Evolutionary conservation across 2,113 vertebrate genomes (phyloP).

Genomic region (Microtus oregoni): DNA sequence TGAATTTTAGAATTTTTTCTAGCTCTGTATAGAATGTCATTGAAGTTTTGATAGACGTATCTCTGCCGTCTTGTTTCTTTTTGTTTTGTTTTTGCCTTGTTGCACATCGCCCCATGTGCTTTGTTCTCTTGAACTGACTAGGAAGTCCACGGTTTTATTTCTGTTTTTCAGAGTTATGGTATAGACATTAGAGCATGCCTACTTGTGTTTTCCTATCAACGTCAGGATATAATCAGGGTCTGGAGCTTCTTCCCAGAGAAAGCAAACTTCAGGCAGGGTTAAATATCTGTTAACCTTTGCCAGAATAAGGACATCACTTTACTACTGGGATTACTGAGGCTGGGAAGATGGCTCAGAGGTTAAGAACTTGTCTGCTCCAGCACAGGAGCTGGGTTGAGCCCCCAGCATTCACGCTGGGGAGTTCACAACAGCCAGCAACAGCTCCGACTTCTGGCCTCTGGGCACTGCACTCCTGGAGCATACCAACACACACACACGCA

Average conservation of each 20-base stretch:
- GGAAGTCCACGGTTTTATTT: conserved; percentile 14
- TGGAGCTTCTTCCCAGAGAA: not conserved
- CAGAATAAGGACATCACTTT: not conserved
- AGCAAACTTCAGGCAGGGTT: not conserved
- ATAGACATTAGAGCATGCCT: not conserved
- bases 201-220: not conserved
- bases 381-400: too few relatives aligned
- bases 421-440: not conserved
- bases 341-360: not conserved
- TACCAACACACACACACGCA: not conserved
- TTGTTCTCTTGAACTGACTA: not conserved
- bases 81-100: conserved; percentile 37
- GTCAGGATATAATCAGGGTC: not conserved
- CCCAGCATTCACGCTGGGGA: not conserved
- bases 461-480: not conserved
- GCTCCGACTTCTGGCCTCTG: not conserved
- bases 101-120: not conserved
- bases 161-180: not conserved
- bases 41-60: not conserved
- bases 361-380: not conserved
- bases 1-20: not conserved
- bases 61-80: conserved; percentile 25
- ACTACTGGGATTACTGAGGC: too few relatives aligned
- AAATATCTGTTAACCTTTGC: not conserved
- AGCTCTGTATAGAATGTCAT: not conserved